phyloP scores from a whole-genome alignment of 2,888 invertebrate genomes.

The Bombylius discolor region DNA sequence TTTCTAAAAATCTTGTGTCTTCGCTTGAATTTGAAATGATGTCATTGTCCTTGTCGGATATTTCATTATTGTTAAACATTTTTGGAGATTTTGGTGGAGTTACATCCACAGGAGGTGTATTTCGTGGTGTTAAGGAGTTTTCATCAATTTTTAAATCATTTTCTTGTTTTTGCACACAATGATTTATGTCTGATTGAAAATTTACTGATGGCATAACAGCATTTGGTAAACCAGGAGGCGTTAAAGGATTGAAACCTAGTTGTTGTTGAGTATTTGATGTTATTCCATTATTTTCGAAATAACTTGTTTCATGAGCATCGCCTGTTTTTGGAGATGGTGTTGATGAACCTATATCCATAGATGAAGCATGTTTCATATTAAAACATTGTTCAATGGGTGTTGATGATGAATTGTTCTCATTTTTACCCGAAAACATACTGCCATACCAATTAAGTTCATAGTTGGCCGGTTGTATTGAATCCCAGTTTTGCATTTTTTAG shows the following conservation, averaged over 20 bases:
- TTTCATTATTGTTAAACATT: slow-evolving; percentile 7
- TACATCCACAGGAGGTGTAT: slow-evolving; percentile 35
- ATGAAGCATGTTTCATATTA: not conserved
- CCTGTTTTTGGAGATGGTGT: slow-evolving; percentile 40
- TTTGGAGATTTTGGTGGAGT: slow-evolving; percentile 36
- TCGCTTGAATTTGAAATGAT: slow-evolving; percentile 33
- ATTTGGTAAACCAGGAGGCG: slow-evolving; percentile 45
- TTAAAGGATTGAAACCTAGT: slow-evolving; percentile 46
- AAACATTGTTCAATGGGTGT: not conserved
- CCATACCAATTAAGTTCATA: slow-evolving; percentile 34
- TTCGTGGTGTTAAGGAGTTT: slow-evolving; percentile 24
- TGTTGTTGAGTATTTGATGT: slow-evolving; percentile 23
- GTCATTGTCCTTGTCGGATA: slow-evolving; percentile 25
- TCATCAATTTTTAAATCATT: slow-evolving; percentile 1
- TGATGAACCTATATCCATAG: not conserved
- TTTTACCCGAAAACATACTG: slow-evolving; percentile 32
- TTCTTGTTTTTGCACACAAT: not conserved
- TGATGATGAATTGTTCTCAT: slow-evolving; percentile 20
- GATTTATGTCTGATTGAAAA: not conserved
- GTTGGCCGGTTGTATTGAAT: slow-evolving; percentile 27
- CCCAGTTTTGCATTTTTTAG: slow-evolving; percentile 33
- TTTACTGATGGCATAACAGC: slow-evolving; percentile 22
- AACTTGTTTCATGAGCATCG: slow-evolving; percentile 25
- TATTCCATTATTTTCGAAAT: not conserved
- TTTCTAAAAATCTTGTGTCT: slow-evolving; percentile 29